Conservation (phyloP, 2,888 invertebrate genomes). For the Drosophila mercatorum region DNA sequence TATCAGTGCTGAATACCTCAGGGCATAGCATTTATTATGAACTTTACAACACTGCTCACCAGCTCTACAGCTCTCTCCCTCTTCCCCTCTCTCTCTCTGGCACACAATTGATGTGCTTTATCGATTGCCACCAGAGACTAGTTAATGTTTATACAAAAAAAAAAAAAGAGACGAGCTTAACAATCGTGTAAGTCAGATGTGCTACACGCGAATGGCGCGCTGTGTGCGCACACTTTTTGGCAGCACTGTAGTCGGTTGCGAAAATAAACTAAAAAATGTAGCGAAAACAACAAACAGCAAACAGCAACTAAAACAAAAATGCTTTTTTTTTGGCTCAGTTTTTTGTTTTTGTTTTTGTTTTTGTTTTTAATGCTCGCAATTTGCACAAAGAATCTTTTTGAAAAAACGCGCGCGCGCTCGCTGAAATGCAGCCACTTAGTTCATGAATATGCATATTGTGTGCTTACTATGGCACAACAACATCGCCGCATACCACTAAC, state of each 20-base stretch:
- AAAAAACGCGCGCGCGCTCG: constrained; percentile 32
- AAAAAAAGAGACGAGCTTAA: neutral
- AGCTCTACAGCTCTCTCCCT: too few species aligned
- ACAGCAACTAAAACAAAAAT: constrained; percentile 19
- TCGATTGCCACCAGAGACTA: neutral
- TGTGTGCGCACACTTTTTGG: constrained; percentile 5
- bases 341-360: constrained; percentile 22
- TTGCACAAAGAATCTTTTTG: constrained; percentile 66
- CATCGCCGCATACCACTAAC: constrained; percentile 19
- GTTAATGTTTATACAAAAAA: neutral
- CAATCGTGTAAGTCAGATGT: constrained; percentile 6
- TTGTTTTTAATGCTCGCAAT: constrained; percentile 50
- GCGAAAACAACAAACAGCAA: neutral
- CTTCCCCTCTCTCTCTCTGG: too few species aligned
- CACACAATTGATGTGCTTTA: neutral
- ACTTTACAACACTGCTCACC: too few species aligned
- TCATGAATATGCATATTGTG: constrained; percentile 70
- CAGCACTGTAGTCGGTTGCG: constrained; percentile 3
- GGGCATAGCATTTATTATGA: too few species aligned
- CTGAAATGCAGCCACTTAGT: constrained; percentile 63
- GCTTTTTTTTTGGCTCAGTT: constrained; percentile 21
- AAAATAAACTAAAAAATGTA: neutral
- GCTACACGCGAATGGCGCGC: neutral
- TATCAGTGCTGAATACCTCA: too few species aligned
- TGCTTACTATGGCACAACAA: constrained; percentile 36